phyloP scores from a whole-genome alignment of 2,113 vertebrate genomes.

The Tautogolabrus adspersus region DNA sequence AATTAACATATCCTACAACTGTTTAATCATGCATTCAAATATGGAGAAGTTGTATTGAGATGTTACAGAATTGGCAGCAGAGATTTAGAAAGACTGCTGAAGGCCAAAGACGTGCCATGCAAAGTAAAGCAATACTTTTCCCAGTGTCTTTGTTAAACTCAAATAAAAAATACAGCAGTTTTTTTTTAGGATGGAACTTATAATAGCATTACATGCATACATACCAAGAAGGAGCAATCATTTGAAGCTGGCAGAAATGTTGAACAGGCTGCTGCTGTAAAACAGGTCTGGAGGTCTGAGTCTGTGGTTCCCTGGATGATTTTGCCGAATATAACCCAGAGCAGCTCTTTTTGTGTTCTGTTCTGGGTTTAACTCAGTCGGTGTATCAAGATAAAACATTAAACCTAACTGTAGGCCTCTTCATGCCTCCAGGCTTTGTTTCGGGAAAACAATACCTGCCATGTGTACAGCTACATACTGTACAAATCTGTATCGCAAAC shows the following conservation, averaged over 20 bases:
- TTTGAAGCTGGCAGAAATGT: neutral
- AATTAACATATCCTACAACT: too few relatives aligned
- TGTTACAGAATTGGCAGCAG: neutral
- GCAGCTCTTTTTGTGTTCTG: neutral
- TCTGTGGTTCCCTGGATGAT: neutral
- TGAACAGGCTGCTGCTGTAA: neutral
- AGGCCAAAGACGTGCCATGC: neutral
- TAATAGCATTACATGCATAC: neutral
- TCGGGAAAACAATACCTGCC: neutral
- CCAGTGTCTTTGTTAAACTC: too few relatives aligned
- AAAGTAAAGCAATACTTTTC: neutral
- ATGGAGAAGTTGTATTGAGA: too few relatives aligned
- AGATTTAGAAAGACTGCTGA: neutral
- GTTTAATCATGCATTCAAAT: too few relatives aligned
- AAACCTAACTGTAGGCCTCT: neutral
- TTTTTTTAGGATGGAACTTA: neutral
- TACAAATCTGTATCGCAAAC: neutral
- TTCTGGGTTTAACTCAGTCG: neutral
- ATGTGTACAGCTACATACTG: neutral
- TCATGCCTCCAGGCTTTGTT: slow-evolving; percentile 8
- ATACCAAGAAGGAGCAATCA: neutral
- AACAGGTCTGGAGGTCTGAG: neutral
- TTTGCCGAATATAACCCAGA: neutral
- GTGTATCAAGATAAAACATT: neutral
- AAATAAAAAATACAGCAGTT: too few relatives aligned